A percentile compares a stretch with the other conserved stretches of the same genome.
Conservation (phyloP, 2,797 vertebrate species). For the Scyliorhinus canicula region DNA sequence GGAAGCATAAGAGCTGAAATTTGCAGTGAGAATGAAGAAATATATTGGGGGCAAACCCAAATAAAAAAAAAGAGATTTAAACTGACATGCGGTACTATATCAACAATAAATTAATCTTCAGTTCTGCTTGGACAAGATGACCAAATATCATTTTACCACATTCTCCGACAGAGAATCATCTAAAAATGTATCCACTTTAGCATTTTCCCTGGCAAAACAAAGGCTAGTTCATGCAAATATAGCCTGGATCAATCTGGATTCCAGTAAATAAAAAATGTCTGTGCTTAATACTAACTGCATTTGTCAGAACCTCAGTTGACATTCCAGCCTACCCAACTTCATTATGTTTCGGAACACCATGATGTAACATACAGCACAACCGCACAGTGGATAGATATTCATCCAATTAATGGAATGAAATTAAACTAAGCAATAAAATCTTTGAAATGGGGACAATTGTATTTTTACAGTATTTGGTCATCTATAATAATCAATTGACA, state of each 20-base stretch:
- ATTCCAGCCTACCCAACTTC: background rate
- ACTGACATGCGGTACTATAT: background rate
- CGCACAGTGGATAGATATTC: background rate
- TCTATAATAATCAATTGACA: background rate
- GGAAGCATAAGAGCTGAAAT: background rate
- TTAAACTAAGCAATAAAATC: background rate
- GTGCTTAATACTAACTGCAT: background rate
- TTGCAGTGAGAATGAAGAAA: background rate
- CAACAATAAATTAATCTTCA: background rate
- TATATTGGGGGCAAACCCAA: background rate
- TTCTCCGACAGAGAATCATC: background rate
- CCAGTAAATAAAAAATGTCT: background rate
- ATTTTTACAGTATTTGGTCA: background rate
- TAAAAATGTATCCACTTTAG: background rate
- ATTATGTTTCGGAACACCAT: background rate
- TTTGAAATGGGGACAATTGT: background rate
- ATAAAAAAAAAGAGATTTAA: background rate
- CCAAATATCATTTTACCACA: background rate
- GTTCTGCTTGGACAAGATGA: background rate
- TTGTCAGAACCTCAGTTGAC: background rate
- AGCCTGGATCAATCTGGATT: background rate
- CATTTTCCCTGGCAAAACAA: background rate
- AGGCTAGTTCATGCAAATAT: background rate
- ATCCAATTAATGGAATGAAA: background rate
- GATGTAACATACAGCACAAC: background rate